A percentile compares a stretch with the other conserved stretches of the same genome.
Evolutionary conservation across 2,113 vertebrate genomes (phyloP).

Genomic region (Natator depressus): DNA sequence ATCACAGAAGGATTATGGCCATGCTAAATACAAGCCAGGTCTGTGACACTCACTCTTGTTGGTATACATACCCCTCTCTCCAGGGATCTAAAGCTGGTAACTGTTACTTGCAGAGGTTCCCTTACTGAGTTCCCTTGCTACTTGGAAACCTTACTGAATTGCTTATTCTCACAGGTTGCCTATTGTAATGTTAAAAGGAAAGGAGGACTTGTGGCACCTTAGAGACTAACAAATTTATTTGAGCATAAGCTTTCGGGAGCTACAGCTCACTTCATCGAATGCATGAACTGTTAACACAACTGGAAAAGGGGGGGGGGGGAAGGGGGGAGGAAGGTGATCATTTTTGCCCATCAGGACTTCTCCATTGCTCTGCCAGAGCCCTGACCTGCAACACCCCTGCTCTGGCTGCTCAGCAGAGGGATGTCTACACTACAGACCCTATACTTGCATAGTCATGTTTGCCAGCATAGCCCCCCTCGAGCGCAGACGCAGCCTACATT

Average conservation of each 20-base stretch:
- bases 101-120: background rate
- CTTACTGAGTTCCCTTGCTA: background rate
- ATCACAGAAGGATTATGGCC: conserved; percentile 30
- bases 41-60: background rate
- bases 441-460: background rate
- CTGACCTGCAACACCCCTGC: background rate
- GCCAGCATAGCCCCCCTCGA: background rate
- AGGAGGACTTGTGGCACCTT: no score
- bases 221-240: no score
- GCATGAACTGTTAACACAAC: background rate
- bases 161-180: background rate
- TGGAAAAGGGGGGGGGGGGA: background rate
- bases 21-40: background rate
- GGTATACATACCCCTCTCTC: background rate
- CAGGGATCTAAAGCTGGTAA: background rate
- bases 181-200: background rate
- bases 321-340: background rate
- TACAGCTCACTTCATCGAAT: no score
- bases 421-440: background rate
- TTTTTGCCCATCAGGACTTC: background rate
- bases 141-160: background rate
- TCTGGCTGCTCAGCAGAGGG: background rate
- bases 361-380: background rate
- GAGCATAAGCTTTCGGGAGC: no score
- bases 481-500: background rate